Evolutionary conservation across 2,888 invertebrate genomes (phyloP), one percentile per base, ranked within the genome.

Genomic region (Volucella inflata): DNA sequence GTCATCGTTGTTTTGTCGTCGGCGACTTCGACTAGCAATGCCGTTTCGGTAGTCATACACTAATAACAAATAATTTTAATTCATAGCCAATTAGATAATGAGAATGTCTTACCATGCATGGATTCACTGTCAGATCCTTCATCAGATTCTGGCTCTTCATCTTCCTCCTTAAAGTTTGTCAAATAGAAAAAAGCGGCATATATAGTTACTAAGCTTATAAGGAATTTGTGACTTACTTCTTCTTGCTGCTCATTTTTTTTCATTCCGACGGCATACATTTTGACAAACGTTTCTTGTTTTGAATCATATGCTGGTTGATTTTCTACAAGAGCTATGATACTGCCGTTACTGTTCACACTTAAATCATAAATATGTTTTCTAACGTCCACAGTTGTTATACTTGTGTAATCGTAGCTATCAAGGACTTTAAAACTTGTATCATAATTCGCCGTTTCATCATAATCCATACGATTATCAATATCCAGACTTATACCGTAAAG

Each of bases 401-500:
- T 97, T 30, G 96, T 96, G 92, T 99, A 99, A 92, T 99, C 98
- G 88, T 95, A 95, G 0, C 98, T 96, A 92, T 99, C 99, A 50
- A 99, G 94, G 0, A 98, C 98, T 91, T 98, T 97, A 92, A 99
- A 98, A 88, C 98, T 98, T 44, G 98, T 97, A 89, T 98, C 97
- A 90, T 95, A 97, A 87, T 95, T 95, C 50, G 94, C 94, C 55
- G 95, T 93, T 78, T 95, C 95, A 87, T 95, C 95, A 8, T 96
- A 95, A 88, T 96, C 96, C 30, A 93, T 93, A 53, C 95, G 94
- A 67, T 93, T 92, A 87, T 95, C 95, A 88, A 95, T 95, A 90
- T 97, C 97, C 81, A 96, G 93, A 42, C 95, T 95, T 38, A 96
- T 95, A 12, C 98, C 98, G 92, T 98, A 99, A 81, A 99, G 95